Base-by-base conservation (phyloP, 2,888 invertebrate species). In the Vanessa cardui region DNA sequence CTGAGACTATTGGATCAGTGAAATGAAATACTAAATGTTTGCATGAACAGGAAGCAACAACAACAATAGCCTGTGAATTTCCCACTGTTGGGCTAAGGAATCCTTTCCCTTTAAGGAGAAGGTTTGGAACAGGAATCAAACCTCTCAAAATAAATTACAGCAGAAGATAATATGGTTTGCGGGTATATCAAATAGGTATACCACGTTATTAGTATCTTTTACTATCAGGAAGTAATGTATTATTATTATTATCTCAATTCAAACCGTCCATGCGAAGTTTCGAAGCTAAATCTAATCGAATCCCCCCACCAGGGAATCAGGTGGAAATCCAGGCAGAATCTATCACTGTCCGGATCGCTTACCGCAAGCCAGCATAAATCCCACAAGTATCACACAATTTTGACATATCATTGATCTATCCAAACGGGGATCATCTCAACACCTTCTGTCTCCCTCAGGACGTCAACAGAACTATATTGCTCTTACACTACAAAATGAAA, bases 331-430 rank as follows among this genome's bases (percentile, higher is more conserved):
- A 75, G 73, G 80, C 73, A 78, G 83, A 84, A 90, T 90, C 88
- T 88, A 89, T 90, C 91, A 90, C 80, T 85, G 88, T 89, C 89
- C 77, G 79, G 81, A 83, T 85, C 82, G 81, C 84, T 83, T 54
- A 16, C 82, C 79, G 77, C 81, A 84, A 81, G 78, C 81, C 82
- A 80, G 83, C 84, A 84, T 83, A 84, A 88, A 85, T 90, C 90
- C 90, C 89, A 85, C 83, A 87, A 86, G 89, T 85, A 86, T 85
- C 87, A 89, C 87, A 83, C 84, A 83, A 83, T 90, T 92, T 88
- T 92, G 92, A 92, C 90, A 85, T 88, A 88, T 86, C 89, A 90
- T 90, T 90, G 91, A 90, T 90, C 85, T 89, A 88, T 87, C 85
- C 85, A 77, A 83, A 77, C 82, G 80, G 82, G 82, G 81, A 86